Percentiles rank a stretch among this genome's conserved stretches.
Evolutionary conservation across 92 coral and sea anemone species (phyloP).

Genomic region (Palythoa heliodiscus): DNA sequence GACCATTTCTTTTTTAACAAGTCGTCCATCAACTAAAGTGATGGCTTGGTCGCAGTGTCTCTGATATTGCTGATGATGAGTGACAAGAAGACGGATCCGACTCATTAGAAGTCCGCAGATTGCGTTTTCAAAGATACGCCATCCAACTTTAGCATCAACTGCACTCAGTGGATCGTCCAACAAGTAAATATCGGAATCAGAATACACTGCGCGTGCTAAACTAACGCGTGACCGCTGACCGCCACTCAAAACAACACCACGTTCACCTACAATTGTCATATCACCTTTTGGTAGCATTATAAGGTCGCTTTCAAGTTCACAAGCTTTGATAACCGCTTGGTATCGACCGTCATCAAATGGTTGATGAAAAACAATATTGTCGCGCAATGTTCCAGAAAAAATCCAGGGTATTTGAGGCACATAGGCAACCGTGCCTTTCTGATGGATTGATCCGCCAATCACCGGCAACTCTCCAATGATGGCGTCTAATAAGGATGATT

Average conservation of each 20-base stretch:
- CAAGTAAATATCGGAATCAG: no score
- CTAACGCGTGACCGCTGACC: no score
- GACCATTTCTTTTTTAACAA: not conserved
- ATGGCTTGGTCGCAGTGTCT: no score
- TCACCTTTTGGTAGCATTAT: not conserved
- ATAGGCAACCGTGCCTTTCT: no score
- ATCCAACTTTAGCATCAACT: no score
- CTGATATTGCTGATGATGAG: no score
- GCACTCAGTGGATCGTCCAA: no score
- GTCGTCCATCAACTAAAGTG: not conserved
- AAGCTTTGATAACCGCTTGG: constrained; percentile 1
- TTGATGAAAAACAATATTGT: not conserved
- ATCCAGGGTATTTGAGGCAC: constrained; percentile 4
- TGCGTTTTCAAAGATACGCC: no score
- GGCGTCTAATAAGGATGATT: not conserved
- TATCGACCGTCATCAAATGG: constrained; percentile 2
- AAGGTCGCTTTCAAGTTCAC: not conserved
- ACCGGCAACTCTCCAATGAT: constrained; percentile 12
- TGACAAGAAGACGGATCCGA: not conserved
- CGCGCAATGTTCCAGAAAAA: no score
- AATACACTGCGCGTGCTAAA: no score
- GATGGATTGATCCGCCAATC: not conserved
- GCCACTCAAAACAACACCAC: no score
- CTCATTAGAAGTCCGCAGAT: not conserved
- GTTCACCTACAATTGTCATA: constrained; percentile 17